phyloP scores from a whole-genome alignment of 1,140 invertebrate species.

The Euglossa dilemma region DNA sequence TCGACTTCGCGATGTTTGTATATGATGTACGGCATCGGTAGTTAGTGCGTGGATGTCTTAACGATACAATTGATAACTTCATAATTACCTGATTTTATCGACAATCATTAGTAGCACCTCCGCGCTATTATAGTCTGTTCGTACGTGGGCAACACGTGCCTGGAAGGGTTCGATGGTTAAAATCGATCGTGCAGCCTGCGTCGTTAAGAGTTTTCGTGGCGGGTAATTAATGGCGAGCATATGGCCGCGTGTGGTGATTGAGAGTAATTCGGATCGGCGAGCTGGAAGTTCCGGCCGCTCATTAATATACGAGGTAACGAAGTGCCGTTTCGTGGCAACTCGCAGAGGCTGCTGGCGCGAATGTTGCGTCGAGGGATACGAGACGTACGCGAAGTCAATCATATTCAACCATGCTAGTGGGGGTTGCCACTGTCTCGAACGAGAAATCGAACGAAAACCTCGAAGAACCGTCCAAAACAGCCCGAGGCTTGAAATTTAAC shows the following conservation, averaged over 20 bases:
- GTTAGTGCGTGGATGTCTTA: constrained; percentile 1
- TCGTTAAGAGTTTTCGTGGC: constrained; percentile 42
- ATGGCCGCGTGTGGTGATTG: constrained; percentile 30
- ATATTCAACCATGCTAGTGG: neutral
- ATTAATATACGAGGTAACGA: constrained; percentile 38
- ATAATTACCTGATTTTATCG: constrained; percentile 36
- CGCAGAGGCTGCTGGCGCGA: neutral
- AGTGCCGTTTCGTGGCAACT: constrained; percentile 26
- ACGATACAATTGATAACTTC: constrained; percentile 29
- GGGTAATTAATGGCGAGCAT: constrained; percentile 41
- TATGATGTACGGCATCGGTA: neutral
- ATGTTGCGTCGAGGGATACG: too few species aligned
- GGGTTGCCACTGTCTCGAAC: neutral
- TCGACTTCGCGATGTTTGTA: neutral
- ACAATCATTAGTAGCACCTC: constrained; percentile 23
- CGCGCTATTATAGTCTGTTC: constrained; percentile 15
- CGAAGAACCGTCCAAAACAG: neutral
- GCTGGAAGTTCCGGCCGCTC: constrained; percentile 23
- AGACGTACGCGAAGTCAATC: too few species aligned
- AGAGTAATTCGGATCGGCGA: constrained; percentile 39
- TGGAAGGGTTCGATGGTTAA: constrained; percentile 30
- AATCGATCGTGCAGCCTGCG: constrained; percentile 31
- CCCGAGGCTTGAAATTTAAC: too few species aligned
- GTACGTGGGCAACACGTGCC: constrained; percentile 9
- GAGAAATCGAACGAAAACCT: neutral